Evolutionary conservation across 2,888 invertebrate species (phyloP), one percentile per base, ranked within the genome.

Genomic region (Hermaeophaga mercurialis): DNA sequence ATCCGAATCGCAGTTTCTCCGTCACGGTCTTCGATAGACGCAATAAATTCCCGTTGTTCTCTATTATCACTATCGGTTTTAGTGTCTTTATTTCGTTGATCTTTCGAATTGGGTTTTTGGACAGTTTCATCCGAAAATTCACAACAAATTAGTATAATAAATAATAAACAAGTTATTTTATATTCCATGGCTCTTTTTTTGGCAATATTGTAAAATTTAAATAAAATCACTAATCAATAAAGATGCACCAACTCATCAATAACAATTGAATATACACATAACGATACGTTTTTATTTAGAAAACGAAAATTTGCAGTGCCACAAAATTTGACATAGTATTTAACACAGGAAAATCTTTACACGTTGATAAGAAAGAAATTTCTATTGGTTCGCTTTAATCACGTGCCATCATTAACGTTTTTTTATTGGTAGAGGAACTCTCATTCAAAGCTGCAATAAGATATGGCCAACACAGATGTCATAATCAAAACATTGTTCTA

Each of bases 1-100:
- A 77, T 71, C 66, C 76, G 75, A 39, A 75, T 68, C 19, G 73
- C 73, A 24, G 71, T 70, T 22, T 65, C 67, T 7, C 69, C 72
- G 58, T 73, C 73, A 41, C 64, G 67, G 14, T 72, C 73, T 53
- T 74, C 69, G 31, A 69, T 63, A 50, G 73, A 73, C 24, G 71
- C 64, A 41, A 74, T 63, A 63, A 73, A 73, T 52, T 77, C 76
- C 55, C 33, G 19, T 11, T 52, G 43, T 9, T 52, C 34, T 6
- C 14, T 17, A 18, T 9, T 43, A 6, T 52, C 52, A 38, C 45
- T 24, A 9, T 54, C 54, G 14, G 34, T 45, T 11, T 50, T 47
- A 19, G 41, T 46, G 31, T 56, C 49, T 14, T 54, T 56, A 5
- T 33, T 56, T 19, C 56, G 53, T n/a, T 49, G 14, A 7, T 26